Evolutionary conservation across 2,888 invertebrate species (phyloP), one percentile per base, ranked within the genome.

Genomic region (Anaspis maculata): DNA sequence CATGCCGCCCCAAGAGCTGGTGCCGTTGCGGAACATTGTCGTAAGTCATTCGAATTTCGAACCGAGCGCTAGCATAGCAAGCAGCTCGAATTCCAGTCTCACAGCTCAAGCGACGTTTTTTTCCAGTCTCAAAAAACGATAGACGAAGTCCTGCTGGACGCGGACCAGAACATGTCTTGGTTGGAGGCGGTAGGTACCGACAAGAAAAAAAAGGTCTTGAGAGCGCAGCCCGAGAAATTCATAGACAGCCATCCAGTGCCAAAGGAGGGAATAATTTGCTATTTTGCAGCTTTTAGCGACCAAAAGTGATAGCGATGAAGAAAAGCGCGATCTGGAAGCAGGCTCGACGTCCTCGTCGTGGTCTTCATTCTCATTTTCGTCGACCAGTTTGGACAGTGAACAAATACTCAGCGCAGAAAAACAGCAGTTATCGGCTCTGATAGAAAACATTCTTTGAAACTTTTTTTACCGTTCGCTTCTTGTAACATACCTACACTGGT

Each of bases 141-240:
- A 50, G 63, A 59, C 42, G 65, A 68, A 42, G 61, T 65, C 30
- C 41, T 66, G 36, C 51, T 56, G 25, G 47, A 53, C 1, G 44
- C 52, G 3, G 57, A 60, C 22, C 49, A 54, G 30, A 56, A 56
- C 39, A 49, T 56, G 37, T 47, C 54, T 1, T 59, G 57, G 57
- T 39, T 58, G 34, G 58, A 59, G 15, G 41, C 50, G 3, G 39
- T 41, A 1, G 39, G 29, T 3, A 29, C 32, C 13, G 25, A 39
- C 13, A 25, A 36, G 10, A 35, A 39, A 12, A 32, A 23, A 15
- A 35, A 36, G 25, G 26, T 34, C 12, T 9, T 19, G 2, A n/a
- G n/a, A n/a, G n/a, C n/a, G n/a, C 11, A 30, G 3, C 35, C 39
- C 7, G 32, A 32, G 11, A 25, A 29, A 10, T 36, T 39, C 21